phyloP scores from a whole-genome alignment of 2,797 vertebrate genomes.

The Sarcoramphus papa region DNA sequence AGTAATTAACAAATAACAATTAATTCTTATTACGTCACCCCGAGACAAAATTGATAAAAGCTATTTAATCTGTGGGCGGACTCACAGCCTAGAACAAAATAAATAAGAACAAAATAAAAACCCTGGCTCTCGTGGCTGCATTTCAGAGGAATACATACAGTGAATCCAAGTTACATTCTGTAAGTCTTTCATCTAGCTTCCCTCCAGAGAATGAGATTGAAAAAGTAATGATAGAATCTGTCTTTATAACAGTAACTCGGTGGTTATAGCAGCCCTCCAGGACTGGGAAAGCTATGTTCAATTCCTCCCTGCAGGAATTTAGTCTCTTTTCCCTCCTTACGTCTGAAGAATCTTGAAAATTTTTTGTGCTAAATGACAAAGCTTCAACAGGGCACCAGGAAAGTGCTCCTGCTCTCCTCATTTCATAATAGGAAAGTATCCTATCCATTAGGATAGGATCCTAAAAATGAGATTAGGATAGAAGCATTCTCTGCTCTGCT shows the following conservation, averaged over 20 bases:
- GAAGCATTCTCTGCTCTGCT: not conserved
- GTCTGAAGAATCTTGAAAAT: not conserved
- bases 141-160: not conserved
- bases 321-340: not conserved
- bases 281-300: not conserved
- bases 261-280: not conserved
- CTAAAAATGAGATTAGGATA: not conserved
- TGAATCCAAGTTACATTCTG: not conserved
- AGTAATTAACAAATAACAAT: not conserved
- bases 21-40: not conserved
- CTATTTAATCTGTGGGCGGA: not conserved
- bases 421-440: not conserved
- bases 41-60: not conserved
- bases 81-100: not conserved
- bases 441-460: not conserved
- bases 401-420: not conserved
- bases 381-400: not conserved
- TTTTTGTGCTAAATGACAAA: not conserved
- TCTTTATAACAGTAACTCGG: constrained; percentile 2
- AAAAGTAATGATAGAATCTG: constrained; percentile 34
- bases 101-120: not conserved
- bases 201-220: constrained; percentile 45
- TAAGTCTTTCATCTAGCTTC: constrained; percentile 38
- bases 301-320: constrained; percentile 13
- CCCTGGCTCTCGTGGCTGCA: not conserved